Evolutionary conservation across 2,888 invertebrate genomes (phyloP), one percentile per base, ranked within the genome.

Genomic region (Drosophila dives): DNA sequence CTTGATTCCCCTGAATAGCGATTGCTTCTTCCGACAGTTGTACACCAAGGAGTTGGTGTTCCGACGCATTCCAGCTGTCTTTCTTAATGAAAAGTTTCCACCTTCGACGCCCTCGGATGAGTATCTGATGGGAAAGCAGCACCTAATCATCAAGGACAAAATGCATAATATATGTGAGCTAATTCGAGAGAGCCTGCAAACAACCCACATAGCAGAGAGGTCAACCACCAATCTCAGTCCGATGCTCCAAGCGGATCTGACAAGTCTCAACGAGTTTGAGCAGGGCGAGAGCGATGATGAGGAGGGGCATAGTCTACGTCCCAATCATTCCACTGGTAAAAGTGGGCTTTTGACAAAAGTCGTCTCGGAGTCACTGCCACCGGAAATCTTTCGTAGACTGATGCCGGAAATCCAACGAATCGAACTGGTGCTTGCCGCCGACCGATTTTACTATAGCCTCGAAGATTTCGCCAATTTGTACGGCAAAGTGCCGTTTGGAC

Each of bases 351-450:
- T 48, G 3, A 8, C n/a, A 0, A 34, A 34, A 0, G 2, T 23
- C 0, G 0, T 12, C 0, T 64, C 60, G 3, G 62, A 73, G 1
- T 6, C 15, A 0, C 48, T 87, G 29, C 56, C 80, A 0, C 53
- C 72, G n/a, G 88, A 83, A 0, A 11, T 67, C 10, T 89, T 50
- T 26, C 87, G 86, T 0, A 85, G 81, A 32, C 64, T 84, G 0
- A 6, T 91, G 49, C 91, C 91, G 0, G 91, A 91, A 58, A 81
- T 91, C 15, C 92, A 90, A 26, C 91, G 91, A 36, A 87, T 91
- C 2, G 91, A 91, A n/a, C 71, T 91, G 29, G 90, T 91, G 2
- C 53, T 91, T 33, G 68, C 72, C 33, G 79, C 90, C 0, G 79
- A 77, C 0, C 80, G 90, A 1, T 91, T 91, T 64, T 91, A 91